These are phyloP conservation scores for Oedothorax gibbosus DNA, from an alignment of 1,140 invertebrate genomes.

Conservation along the genomic window DNA sequence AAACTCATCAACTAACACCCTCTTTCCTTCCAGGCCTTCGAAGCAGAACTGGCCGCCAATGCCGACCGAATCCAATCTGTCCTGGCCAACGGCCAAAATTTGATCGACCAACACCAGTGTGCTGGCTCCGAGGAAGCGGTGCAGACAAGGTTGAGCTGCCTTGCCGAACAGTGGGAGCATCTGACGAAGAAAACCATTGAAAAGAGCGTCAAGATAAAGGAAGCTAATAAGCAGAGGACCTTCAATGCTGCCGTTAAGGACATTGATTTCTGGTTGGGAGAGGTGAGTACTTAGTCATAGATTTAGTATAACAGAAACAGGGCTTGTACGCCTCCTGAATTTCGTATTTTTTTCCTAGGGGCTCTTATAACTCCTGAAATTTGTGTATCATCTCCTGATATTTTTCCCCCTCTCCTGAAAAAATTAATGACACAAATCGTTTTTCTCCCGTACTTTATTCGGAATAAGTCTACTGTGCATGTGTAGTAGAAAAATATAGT, in stretches of 20 bases:
- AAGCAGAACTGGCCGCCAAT: constrained; percentile 98
- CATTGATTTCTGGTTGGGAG: constrained; percentile 99
- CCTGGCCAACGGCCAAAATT: constrained; percentile 93
- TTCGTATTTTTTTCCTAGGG: background rate
- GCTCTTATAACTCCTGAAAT: too few species aligned
- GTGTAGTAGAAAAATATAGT: too few species aligned
- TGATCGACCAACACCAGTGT: constrained; percentile 93
- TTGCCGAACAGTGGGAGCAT: constrained; percentile 98
- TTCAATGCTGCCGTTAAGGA: constrained; percentile 99
- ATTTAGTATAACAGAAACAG: background rate
- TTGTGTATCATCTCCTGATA: too few species aligned
- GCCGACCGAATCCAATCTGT: constrained; percentile 97
- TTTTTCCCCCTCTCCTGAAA: too few species aligned
- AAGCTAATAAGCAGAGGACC: constrained; percentile 98
- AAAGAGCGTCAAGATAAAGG: constrained; percentile 97
- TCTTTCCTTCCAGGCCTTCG: constrained; percentile 85
- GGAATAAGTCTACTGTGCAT: too few species aligned
- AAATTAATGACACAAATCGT: too few species aligned
- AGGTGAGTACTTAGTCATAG: constrained; percentile 75
- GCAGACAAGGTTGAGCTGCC: constrained; percentile 88
- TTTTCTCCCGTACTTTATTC: too few species aligned
- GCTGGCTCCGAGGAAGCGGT: constrained; percentile 93
- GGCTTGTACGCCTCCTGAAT: too few species aligned
- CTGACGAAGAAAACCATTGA: constrained; percentile 97
- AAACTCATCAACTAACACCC: too few species aligned